Percentiles rank a stretch among this genome's conserved stretches.
These are phyloP conservation scores for Heliothis peltigera DNA, from an alignment of 2,888 invertebrate genomes.

Conservation along the genomic window DNA sequence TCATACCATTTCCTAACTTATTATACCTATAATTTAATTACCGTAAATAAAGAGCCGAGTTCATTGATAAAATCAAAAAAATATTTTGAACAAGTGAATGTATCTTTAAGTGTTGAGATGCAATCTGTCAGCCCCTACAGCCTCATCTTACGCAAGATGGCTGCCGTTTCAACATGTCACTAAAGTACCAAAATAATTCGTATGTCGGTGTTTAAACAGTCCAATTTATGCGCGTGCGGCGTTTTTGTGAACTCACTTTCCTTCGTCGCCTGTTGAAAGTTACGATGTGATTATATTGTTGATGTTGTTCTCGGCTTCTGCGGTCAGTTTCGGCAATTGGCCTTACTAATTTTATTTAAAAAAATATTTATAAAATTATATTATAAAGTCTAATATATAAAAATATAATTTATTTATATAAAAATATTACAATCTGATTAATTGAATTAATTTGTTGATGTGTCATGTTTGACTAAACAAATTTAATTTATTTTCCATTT, in stretches of 20 bases:
- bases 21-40: constrained; percentile 48
- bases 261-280: constrained; percentile 71
- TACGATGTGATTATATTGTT: constrained; percentile 75
- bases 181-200: constrained; percentile 84
- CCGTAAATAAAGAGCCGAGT: constrained; percentile 50
- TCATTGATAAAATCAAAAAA: constrained; percentile 23
- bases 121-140: constrained; percentile 70
- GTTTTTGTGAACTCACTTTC: constrained; percentile 76
- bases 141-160: constrained; percentile 76
- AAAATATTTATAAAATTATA: no score
- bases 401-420: no score
- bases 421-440: no score
- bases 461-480: no score
- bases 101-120: constrained; percentile 66
- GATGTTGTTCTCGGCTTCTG: constrained; percentile 69
- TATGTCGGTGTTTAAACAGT: constrained; percentile 77
- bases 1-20: constrained; percentile 29
- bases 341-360: constrained; percentile 6
- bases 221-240: constrained; percentile 77
- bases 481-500: no score
- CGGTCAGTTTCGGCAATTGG: constrained; percentile 46
- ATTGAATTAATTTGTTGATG: no score
- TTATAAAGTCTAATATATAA: no score
- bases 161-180: constrained; percentile 79
- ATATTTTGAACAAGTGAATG: constrained; percentile 56